A percentile compares a stretch with the other conserved stretches of the same genome.
These are phyloP conservation scores for Tetraodon nigroviridis DNA, from an alignment of 2,113 vertebrate genomes.

Conservation along the genomic window DNA sequence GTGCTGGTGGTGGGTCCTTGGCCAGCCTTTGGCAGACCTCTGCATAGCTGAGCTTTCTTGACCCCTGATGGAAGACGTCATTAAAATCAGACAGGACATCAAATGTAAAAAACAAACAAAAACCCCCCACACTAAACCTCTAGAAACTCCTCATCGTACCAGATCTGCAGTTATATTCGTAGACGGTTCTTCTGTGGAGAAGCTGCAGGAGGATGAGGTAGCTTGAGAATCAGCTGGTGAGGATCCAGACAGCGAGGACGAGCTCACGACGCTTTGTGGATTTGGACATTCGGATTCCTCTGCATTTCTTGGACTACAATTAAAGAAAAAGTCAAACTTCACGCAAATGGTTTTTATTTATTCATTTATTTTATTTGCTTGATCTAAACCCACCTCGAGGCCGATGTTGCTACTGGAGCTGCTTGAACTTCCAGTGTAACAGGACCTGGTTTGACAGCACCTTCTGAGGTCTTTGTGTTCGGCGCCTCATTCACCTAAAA, in stretches of 20 bases:
- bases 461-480: constrained; percentile 50
- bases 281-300: constrained; percentile 60
- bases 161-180: constrained; percentile 37
- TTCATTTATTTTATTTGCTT: neutral
- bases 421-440: constrained; percentile 25
- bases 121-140: neutral
- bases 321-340: neutral
- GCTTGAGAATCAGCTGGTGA: constrained; percentile 32
- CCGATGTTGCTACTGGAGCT: constrained; percentile 10
- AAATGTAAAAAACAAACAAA: neutral
- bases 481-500: constrained; percentile 57
- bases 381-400: constrained; percentile 50
- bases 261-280: constrained; percentile 57
- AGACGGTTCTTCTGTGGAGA: constrained; percentile 20
- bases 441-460: no score
- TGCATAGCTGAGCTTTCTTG: constrained; percentile 92
- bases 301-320: constrained; percentile 68
- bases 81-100: neutral
- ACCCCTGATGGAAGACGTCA: constrained; percentile 71
- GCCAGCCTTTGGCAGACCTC: constrained; percentile 93
- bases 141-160: constrained; percentile 34
- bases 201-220: constrained; percentile 21
- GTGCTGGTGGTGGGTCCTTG: constrained; percentile 74
- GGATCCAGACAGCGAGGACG: neutral
- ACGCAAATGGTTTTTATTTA: neutral